Base-by-base conservation (phyloP, 1,140 invertebrate species). In the Lucilia sericata region DNA sequence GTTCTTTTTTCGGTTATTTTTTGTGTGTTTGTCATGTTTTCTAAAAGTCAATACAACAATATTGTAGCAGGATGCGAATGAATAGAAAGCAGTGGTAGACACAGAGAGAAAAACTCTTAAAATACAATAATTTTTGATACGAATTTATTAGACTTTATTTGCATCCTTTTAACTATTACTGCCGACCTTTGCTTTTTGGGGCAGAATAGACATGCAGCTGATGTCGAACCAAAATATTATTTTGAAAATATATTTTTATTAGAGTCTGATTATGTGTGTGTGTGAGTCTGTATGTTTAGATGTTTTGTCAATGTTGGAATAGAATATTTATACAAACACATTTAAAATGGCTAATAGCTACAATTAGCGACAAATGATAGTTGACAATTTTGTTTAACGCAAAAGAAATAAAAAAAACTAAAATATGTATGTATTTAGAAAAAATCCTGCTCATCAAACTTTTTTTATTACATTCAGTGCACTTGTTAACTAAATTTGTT, bases 321-420 rank as follows among this genome's bases (percentile, higher is more conserved):
- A 14, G 13, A 1, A 55, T 55, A 55, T 8, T 12, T 12, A 55
- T 55, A 55, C 51, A 55, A 55, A 70, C 19, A 47, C 70, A 83
- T 83, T 76, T 84, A 80, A 84, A 84, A 81, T 78, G 60, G 42
- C 80, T 81, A 84, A 84, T 84, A 47, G 76, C 55, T 10, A 70
- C 83, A 81, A 84, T 84, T 84, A 84, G 80, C 83, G 70, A 60
- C 76, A 84, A 84, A 84, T 82, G 83, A 84, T 81, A 84, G 83
- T 84, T 84, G 83, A 84, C 83, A 84, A 76, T 84, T 81, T 60
- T 55, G 83, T 78, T 74, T 76, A 75, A 76, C 42, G 30, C 75
- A 78, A 19, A 17, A 34, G 34, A 36, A 36, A 78, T 42, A 42
- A 42, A 74, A 5, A 34, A 30, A 74, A 34, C 3, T 30, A 30